These are phyloP conservation scores for Epiblema foenella DNA, from an alignment of 2,888 invertebrate species.

Conservation along the genomic window DNA sequence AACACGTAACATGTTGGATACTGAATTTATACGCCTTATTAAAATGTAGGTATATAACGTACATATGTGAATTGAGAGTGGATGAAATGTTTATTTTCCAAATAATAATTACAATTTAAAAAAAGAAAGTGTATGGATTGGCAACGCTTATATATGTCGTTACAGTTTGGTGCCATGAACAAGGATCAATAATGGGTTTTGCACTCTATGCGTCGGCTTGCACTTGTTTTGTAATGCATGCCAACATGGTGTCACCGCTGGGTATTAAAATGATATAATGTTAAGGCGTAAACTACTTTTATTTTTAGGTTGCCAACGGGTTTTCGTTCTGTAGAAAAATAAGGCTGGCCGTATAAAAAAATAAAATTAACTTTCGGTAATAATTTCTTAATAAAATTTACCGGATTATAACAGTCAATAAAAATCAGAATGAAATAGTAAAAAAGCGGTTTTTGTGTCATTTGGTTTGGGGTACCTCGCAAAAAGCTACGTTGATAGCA, in stretches of 20 bases:
- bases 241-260: constrained; percentile 32
- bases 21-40: constrained; percentile 14
- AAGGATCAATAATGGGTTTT: constrained; percentile 33
- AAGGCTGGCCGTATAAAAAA: background rate
- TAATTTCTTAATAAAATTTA: no score
- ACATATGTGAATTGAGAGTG: constrained; percentile 4
- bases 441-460: no score
- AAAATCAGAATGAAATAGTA: no score
- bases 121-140: background rate
- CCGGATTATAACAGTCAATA: no score
- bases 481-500: no score
- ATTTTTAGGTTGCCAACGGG: constrained; percentile 8
- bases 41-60: background rate
- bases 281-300: constrained; percentile 22
- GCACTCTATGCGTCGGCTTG: constrained; percentile 27
- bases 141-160: background rate
- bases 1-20: constrained; percentile 4
- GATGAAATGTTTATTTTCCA: constrained; percentile 10
- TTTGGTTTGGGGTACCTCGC: no score
- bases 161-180: constrained; percentile 19
- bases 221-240: constrained; percentile 38
- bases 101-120: background rate
- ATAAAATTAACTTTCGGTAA: background rate
- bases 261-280: constrained; percentile 29
- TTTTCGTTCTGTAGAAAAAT: background rate